phyloP scores from a whole-genome alignment of 2,888 invertebrate genomes.

The Caenorhabditis zanzibari region DNA sequence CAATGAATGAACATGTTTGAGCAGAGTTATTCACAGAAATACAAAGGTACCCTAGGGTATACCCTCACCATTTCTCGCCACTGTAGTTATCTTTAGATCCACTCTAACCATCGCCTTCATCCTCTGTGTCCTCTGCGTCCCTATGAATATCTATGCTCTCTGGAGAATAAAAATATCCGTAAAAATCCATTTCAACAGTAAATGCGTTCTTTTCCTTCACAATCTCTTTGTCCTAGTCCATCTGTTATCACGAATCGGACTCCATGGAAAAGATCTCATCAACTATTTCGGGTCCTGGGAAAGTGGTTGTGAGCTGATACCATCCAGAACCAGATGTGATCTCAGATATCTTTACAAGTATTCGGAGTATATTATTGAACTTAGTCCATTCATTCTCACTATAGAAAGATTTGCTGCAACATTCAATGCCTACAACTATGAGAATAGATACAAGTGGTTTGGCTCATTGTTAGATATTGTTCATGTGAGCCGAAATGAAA shows the following conservation, averaged over 20 bases:
- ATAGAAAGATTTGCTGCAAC: slow-evolving; percentile 55
- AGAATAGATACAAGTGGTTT: slow-evolving; percentile 34
- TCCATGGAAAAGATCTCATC: slow-evolving; percentile 49
- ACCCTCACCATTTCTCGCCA: no score
- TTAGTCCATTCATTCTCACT: slow-evolving; percentile 38
- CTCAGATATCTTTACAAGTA: slow-evolving; percentile 34
- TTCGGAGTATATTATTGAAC: slow-evolving; percentile 34
- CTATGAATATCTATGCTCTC: slow-evolving; percentile 11
- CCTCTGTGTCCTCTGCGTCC: slow-evolving; percentile 32
- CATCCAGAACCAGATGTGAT: slow-evolving; percentile 40
- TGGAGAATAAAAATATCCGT: slow-evolving; percentile 25
- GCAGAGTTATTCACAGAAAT: no score
- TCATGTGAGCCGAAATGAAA: slow-evolving; percentile 19
- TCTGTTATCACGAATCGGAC: slow-evolving; percentile 9
- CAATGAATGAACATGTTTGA: no score
- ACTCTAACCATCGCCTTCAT: slow-evolving; percentile 7
- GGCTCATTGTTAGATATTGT: slow-evolving; percentile 3
- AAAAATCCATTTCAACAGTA: slow-evolving; percentile 55
- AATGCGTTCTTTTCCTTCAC: slow-evolving; percentile 41
- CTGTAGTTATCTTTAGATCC: no score
- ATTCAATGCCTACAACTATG: slow-evolving; percentile 27
- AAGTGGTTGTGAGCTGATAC: slow-evolving; percentile 52
- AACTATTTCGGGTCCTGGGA: slow-evolving; percentile 41
- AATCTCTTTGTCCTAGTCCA: slow-evolving; percentile 48
- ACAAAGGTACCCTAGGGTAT: no score